Percentiles rank a stretch among this genome's conserved stretches.
Evolutionary conservation across 2,797 vertebrate genomes (phyloP).

Genomic region (Sebastes oblongus): DNA sequence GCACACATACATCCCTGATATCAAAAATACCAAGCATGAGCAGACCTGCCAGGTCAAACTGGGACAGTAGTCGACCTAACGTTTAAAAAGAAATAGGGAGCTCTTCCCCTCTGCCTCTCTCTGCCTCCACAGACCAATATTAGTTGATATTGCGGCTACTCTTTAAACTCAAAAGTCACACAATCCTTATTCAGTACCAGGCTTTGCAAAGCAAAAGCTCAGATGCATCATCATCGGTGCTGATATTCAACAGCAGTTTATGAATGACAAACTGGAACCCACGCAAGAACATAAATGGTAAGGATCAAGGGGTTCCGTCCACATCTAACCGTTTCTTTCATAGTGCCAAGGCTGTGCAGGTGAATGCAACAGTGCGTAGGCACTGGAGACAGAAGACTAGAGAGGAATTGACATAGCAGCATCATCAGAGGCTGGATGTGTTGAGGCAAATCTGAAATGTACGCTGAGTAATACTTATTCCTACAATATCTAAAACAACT

Average conservation of each 20-base stretch:
- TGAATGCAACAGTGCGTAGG: slow-evolving; percentile 1
- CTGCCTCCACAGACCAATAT: neutral
- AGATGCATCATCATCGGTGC: neutral
- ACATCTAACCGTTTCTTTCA: slow-evolving; percentile 3
- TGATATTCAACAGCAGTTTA: neutral
- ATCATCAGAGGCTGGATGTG: neutral
- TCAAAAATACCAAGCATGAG: slow-evolving; percentile 57
- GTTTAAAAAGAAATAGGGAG: neutral
- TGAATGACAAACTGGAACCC: neutral
- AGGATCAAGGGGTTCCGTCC: neutral
- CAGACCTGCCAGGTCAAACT: slow-evolving; percentile 49
- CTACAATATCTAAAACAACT: neutral
- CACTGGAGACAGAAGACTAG: neutral
- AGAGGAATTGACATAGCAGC: neutral
- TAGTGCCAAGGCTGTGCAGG: neutral
- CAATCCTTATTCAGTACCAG: neutral
- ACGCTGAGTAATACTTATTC: neutral
- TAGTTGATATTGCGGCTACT: neutral
- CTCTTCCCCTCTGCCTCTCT: neutral
- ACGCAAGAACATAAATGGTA: neutral
- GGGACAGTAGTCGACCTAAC: neutral
- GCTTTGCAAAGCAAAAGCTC: neutral
- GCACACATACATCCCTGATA: neutral
- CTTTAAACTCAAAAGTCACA: neutral
- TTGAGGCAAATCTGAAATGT: neutral